phyloP scores from a whole-genome alignment of 2,888 invertebrate species.

The Lydus trimaculatus region DNA sequence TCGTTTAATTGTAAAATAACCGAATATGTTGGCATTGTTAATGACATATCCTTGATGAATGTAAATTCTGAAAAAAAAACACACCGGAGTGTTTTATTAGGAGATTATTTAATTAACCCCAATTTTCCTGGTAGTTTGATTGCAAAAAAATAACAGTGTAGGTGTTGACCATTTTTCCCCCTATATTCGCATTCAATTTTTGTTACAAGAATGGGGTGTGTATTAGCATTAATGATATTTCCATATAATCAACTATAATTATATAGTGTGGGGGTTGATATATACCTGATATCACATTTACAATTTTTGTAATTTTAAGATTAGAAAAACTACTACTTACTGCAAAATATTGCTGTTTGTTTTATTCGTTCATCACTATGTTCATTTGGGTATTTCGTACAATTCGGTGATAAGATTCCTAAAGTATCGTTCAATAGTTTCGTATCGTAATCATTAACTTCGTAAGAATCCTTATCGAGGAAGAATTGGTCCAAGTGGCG shows the following conservation, averaged over 20 bases:
- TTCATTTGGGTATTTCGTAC: slow-evolving; percentile 53
- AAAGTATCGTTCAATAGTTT: slow-evolving; percentile 48
- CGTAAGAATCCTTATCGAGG: slow-evolving; percentile 58
- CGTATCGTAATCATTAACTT: slow-evolving; percentile 58
- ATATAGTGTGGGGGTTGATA: not conserved
- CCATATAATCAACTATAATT: slow-evolving; percentile 8
- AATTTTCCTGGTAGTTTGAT: slow-evolving; percentile 15
- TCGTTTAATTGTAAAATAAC: slow-evolving; percentile 65
- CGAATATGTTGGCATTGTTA: slow-evolving; percentile 61
- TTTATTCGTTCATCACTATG: slow-evolving; percentile 36
- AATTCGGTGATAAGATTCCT: slow-evolving; percentile 55
- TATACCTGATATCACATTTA: not conserved
- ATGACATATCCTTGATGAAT: slow-evolving; percentile 44
- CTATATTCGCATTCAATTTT: not conserved
- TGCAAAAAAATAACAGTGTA: slow-evolving; percentile 11
- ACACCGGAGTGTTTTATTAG: not conserved
- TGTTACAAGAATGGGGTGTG: slow-evolving; percentile 7
- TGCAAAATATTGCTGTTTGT: slow-evolving; percentile 51
- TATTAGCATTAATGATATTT: not conserved
- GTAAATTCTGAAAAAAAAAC: slow-evolving; percentile 47
- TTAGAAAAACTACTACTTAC: slow-evolving; percentile 44
- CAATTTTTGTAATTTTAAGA: not conserved
- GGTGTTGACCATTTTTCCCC: slow-evolving; percentile 6
- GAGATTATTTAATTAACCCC: slow-evolving; percentile 18
- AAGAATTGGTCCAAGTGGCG: slow-evolving; percentile 56